These are phyloP conservation scores for Eristalis tenax DNA, from an alignment of 2,888 invertebrate genomes.

Conservation along the genomic window DNA sequence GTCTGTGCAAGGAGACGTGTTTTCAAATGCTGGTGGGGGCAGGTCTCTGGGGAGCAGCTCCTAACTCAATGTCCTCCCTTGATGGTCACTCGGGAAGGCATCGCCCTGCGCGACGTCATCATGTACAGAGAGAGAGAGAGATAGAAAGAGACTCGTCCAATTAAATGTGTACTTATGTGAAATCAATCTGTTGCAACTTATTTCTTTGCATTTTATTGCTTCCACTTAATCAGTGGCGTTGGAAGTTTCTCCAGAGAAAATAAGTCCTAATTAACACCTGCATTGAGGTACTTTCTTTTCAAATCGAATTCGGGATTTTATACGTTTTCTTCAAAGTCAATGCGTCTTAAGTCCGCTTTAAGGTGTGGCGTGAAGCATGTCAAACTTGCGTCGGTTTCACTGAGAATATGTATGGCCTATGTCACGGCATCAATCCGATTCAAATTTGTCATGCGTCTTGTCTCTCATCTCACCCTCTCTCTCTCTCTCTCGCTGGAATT, in stretches of 20 bases:
- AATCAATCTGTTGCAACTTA: background rate
- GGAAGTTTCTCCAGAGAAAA: background rate
- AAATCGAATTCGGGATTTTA: background rate
- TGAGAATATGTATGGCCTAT: background rate
- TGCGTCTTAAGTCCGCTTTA: background rate
- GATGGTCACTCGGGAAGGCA: no score
- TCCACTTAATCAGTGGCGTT: background rate
- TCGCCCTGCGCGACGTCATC: no score
- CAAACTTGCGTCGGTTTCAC: background rate
- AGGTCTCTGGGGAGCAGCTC: background rate
- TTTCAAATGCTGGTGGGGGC: background rate
- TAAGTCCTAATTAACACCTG: background rate
- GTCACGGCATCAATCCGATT: no score
- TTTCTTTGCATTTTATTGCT: background rate
- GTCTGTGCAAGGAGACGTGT: background rate
- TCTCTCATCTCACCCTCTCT: no score
- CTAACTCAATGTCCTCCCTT: no score
- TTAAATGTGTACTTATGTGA: background rate
- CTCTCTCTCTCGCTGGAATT: no score
- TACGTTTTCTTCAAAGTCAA: background rate
- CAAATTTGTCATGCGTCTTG: no score
- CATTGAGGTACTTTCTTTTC: background rate
- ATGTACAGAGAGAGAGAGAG: no score
- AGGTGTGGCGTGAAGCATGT: background rate
- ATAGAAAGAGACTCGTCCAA: background rate